Evolutionary conservation across 2,113 vertebrate genomes (phyloP).

Genomic region (Pavo muticus): DNA sequence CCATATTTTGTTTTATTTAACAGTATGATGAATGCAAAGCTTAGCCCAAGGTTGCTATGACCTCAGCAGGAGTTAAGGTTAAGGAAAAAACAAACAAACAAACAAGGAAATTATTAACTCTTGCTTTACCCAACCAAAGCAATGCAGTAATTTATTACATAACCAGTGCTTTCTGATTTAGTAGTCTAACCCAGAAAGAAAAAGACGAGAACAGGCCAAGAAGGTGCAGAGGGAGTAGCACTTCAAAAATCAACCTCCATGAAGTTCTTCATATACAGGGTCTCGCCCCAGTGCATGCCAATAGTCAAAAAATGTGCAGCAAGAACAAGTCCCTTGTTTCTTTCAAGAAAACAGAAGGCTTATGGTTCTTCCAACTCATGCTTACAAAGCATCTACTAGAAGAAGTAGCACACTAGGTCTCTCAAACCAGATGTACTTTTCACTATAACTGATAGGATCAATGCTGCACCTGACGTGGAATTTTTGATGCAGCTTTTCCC

Average conservation of each 20-base stretch:
- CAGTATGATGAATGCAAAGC: slow-evolving; percentile 80
- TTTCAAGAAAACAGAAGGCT: neutral
- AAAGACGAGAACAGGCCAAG: slow-evolving; percentile 34
- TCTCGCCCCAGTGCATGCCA: neutral
- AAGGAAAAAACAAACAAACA: slow-evolving; percentile 67
- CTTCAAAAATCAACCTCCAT: neutral
- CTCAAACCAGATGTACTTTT: neutral
- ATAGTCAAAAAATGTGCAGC: slow-evolving; percentile 72
- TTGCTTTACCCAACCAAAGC: slow-evolving; percentile 88
- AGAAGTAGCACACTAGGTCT: neutral
- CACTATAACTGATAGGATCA: neutral
- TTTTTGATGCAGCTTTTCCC: neutral
- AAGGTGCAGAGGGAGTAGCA: neutral
- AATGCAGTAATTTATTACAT: slow-evolving; percentile 87
- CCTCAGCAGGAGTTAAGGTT: slow-evolving; percentile 82
- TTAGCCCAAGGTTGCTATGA: slow-evolving; percentile 78
- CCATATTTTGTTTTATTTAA: slow-evolving; percentile 74
- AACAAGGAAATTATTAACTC: slow-evolving; percentile 81
- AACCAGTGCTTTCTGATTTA: slow-evolving; percentile 83
- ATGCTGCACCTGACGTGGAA: neutral
- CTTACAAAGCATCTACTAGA: neutral
- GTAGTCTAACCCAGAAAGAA: slow-evolving; percentile 74
- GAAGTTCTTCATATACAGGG: neutral
- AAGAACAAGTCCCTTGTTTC: neutral
- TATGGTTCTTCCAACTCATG: fast-evolving